phyloP scores from a whole-genome alignment of 2,797 vertebrate species.

The Malurus leucopterus region DNA sequence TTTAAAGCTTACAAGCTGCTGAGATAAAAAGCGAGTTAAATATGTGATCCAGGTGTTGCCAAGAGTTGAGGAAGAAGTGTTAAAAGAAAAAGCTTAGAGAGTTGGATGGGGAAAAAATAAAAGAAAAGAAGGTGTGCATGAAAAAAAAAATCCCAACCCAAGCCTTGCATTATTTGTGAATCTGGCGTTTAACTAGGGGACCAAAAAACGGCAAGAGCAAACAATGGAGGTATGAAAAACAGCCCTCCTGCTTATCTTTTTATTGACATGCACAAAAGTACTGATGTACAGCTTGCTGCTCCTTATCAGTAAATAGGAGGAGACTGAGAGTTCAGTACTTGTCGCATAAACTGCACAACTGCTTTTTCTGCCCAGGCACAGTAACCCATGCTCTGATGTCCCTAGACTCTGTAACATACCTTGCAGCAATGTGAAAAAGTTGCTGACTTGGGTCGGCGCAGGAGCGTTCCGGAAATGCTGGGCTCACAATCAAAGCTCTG shows the following conservation, averaged over 20 bases:
- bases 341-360: neutral
- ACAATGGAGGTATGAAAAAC: neutral
- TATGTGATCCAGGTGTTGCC: slow-evolving; percentile 31
- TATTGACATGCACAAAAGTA: neutral
- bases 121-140: neutral
- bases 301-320: neutral
- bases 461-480: neutral
- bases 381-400: neutral
- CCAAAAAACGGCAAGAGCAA: neutral
- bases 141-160: neutral
- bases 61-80: slow-evolving; percentile 12
- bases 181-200: neutral
- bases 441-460: neutral
- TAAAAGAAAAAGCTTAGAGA: slow-evolving; percentile 10
- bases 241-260: neutral
- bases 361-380: neutral
- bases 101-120: neutral
- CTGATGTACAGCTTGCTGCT: neutral
- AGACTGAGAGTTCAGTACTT: neutral
- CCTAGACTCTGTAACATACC: neutral
- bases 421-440: neutral
- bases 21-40: slow-evolving; percentile 60
- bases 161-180: neutral
- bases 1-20: slow-evolving; percentile 61
- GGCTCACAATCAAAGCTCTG: neutral